Evolutionary conservation across 1,140 invertebrate genomes (phyloP).

Genomic region (Babylonia areolata): DNA sequence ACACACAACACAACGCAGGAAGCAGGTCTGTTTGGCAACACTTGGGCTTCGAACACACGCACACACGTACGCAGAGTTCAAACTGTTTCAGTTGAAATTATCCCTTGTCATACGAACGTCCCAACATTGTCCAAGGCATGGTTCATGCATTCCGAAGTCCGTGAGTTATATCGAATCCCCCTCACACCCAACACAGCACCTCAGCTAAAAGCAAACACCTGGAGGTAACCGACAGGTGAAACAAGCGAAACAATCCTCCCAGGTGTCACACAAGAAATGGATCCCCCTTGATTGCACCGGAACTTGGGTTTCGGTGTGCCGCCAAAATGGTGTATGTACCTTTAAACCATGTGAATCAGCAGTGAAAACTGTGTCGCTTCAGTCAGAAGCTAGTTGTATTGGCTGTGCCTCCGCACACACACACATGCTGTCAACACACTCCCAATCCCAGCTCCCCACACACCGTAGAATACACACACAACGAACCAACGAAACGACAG

Average conservation of each 20-base stretch:
- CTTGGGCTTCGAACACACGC: too few species aligned
- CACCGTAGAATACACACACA: background rate
- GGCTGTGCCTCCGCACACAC: background rate
- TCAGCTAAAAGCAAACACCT: too few species aligned
- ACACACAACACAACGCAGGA: background rate
- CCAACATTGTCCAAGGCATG: background rate
- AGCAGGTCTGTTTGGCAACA: too few species aligned
- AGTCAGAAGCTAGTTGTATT: too few species aligned
- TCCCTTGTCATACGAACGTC: background rate
- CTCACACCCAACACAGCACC: too few species aligned
- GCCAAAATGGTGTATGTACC: background rate
- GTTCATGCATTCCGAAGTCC: background rate
- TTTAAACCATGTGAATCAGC: conserved; percentile 4
- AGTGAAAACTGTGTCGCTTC: background rate
- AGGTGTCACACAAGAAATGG: background rate
- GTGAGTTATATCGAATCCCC: too few species aligned
- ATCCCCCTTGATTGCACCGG: background rate
- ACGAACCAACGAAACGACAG: too few species aligned
- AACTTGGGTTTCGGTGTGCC: background rate
- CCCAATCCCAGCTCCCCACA: background rate
- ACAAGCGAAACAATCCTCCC: background rate
- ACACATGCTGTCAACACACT: background rate
- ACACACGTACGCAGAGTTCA: too few species aligned
- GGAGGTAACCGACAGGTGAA: background rate
- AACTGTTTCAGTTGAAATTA: too few species aligned